These are phyloP conservation scores for Brienomyrus longianalis DNA, from an alignment of 2,113 vertebrate species.

Conservation along the genomic window DNA sequence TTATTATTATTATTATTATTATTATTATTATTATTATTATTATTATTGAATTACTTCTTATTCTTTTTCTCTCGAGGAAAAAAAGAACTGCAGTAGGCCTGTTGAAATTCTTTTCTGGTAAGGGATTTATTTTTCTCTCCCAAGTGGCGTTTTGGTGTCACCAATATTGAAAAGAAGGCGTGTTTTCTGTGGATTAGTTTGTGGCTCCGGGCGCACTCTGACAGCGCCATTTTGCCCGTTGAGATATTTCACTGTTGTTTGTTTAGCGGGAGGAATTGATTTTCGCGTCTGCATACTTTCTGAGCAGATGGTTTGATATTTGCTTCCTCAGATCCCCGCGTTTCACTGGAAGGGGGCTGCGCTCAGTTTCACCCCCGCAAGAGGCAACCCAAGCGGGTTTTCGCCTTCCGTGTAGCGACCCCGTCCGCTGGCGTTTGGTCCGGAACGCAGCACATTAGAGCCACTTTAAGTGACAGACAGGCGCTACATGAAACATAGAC, in stretches of 20 bases:
- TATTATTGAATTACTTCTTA: background rate
- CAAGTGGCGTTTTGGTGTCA: conserved; percentile 4
- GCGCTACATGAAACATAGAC: background rate
- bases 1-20: background rate
- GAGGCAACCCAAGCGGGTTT: background rate
- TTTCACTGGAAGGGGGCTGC: conserved; percentile 5
- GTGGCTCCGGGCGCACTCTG: conserved; percentile 4
- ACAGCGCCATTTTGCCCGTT: background rate
- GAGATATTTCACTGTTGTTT: conserved; percentile 23
- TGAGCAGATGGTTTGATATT: conserved; percentile 24
- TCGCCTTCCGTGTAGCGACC: background rate
- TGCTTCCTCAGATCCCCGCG: conserved; percentile 4
- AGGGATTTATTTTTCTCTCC: background rate
- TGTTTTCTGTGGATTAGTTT: conserved; percentile 13
- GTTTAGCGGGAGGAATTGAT: conserved; percentile 17
- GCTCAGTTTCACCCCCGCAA: background rate
- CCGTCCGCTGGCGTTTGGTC: background rate
- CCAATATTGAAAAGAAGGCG: background rate
- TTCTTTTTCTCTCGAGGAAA: background rate
- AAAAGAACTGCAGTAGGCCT: background rate
- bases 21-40: background rate
- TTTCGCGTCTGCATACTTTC: conserved; percentile 16
- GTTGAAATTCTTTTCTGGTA: background rate
- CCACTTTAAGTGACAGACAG: background rate
- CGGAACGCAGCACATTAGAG: background rate